Base-by-base conservation (phyloP, 2,797 vertebrate genomes). In the Botia kubotai region DNA sequence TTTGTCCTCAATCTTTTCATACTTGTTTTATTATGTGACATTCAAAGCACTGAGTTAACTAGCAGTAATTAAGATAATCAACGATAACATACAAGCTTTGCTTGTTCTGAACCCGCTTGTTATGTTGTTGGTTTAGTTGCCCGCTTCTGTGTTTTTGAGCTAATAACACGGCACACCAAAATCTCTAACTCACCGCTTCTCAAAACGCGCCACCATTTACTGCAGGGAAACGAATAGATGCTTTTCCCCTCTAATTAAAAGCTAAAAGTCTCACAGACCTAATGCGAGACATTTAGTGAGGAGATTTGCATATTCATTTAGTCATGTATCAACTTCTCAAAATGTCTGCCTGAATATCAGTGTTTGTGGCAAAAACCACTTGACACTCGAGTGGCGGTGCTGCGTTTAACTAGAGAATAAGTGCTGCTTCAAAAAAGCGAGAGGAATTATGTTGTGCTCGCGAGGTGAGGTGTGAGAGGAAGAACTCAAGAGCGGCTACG, bases 271-370 rank as follows among this genome's bases (percentile, higher is more conserved):
- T 23, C 46, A 57, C 17, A 3, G 29, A 17, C 46, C 26, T 53
- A 71, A 52, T 62, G 29, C 26, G 68, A 62, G 39, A 69, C 0
- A 0, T 70, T 70, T 70, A 69, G 36, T 2, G 6, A 62, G 14
- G 19, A 72, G 46, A 60, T 78, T 62, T 52, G 55, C 67, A 60
- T 71, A 62, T 23, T 78, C 62, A 62, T 70, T 63, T 63, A 52
- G 13, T 46, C 43, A 78, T 70, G 53, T 60, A 48, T 70, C 2
- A 26, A 19, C 43, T 69, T 70, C n/a, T 57, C 36, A 19, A 48
- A 79, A 39, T 14, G 1, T 48, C 75, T 48, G 17, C 4, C 29
- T 23, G 57, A 71, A 69, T 63, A 63, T 36, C 7, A 39, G 21
- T 72, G 53, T 39, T 63, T 72, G 46, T 63, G 26, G 57, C 21